A percentile compares a stretch with the other conserved stretches of the same genome.
phyloP scores from a whole-genome alignment of 2,888 invertebrate species.

The Drosophila stalkeri region DNA sequence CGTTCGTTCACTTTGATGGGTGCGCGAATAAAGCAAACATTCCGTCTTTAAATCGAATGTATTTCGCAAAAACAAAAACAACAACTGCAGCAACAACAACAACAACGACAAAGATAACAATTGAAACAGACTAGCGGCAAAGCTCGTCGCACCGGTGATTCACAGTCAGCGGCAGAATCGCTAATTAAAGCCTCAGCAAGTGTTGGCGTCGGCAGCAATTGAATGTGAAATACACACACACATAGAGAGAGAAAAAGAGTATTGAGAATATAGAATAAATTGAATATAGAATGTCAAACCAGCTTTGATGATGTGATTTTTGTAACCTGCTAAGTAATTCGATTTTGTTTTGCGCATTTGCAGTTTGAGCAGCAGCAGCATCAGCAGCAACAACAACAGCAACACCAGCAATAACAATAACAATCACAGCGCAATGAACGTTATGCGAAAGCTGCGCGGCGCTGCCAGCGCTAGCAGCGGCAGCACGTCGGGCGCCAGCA shows the following conservation, averaged over 20 bases:
- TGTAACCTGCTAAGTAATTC: slow-evolving; percentile 26
- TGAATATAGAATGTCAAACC: slow-evolving; percentile 34
- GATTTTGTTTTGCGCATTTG: slow-evolving; percentile 41
- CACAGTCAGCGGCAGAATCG: slow-evolving; percentile 25
- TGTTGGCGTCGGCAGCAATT: slow-evolving; percentile 1
- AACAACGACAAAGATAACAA: slow-evolving; percentile 36
- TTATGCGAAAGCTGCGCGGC: slow-evolving; percentile 94
- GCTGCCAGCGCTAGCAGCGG: slow-evolving; percentile 57
- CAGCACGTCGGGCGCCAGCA: slow-evolving; percentile 73
- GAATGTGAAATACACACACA: slow-evolving; percentile 25
- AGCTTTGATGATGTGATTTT: slow-evolving; percentile 50
- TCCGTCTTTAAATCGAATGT: slow-evolving; percentile 22
- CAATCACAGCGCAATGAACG: slow-evolving; percentile 89
- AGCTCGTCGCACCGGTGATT: slow-evolving; percentile 39
- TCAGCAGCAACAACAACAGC: slow-evolving; percentile 9
- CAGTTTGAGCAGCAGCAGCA: slow-evolving; percentile 48
- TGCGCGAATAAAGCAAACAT: slow-evolving; percentile 32
- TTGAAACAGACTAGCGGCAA: slow-evolving; percentile 33
- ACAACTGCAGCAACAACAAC: slow-evolving; percentile 3
- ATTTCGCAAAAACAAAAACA: slow-evolving; percentile 2
- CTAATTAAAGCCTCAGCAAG: slow-evolving; percentile 47
- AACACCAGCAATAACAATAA: neutral
- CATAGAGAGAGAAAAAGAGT: neutral
- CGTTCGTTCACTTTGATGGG: slow-evolving; percentile 62
- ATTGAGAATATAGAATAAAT: slow-evolving; percentile 13